Evolutionary conservation across 1,140 invertebrate genomes (phyloP).

Genomic region (Macrobrachium nipponense): DNA sequence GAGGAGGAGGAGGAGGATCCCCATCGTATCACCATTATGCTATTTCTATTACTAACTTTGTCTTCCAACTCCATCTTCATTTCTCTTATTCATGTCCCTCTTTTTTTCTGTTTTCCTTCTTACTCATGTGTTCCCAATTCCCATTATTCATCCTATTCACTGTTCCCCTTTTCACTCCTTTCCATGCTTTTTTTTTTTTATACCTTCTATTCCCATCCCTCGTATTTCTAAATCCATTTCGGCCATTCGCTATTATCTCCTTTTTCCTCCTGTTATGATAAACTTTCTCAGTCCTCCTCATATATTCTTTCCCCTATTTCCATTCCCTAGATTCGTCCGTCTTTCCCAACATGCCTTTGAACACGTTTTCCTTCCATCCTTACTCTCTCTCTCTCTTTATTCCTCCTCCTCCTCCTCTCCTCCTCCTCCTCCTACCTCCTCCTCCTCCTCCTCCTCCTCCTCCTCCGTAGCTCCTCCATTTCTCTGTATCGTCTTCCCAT

Average conservation of each 20-base stretch:
- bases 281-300: not conserved
- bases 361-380: too few relatives aligned
- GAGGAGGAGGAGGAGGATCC: too few relatives aligned
- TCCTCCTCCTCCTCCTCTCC: not conserved
- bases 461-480: not conserved
- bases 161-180: not conserved
- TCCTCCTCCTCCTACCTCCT: not conserved
- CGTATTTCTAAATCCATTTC: not conserved
- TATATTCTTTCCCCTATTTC: not conserved
- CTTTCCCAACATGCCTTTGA: not conserved
- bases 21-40: too few relatives aligned
- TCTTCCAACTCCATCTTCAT: too few relatives aligned
- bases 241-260: not conserved
- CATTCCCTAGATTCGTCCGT: not conserved
- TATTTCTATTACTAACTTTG: too few relatives aligned
- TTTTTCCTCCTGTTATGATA: not conserved
- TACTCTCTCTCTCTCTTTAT: not conserved
- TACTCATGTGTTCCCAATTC: too few relatives aligned
- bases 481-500: not conserved
- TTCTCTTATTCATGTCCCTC: too few relatives aligned
- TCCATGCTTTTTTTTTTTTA: too few relatives aligned
- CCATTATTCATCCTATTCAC: not conserved
- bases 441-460: not conserved
- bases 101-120: too few relatives aligned
- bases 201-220: not conserved